Evolutionary conservation across 2,113 vertebrate genomes (phyloP), one percentile per base, ranked within the genome.

Genomic region (Heliornis fulica): DNA sequence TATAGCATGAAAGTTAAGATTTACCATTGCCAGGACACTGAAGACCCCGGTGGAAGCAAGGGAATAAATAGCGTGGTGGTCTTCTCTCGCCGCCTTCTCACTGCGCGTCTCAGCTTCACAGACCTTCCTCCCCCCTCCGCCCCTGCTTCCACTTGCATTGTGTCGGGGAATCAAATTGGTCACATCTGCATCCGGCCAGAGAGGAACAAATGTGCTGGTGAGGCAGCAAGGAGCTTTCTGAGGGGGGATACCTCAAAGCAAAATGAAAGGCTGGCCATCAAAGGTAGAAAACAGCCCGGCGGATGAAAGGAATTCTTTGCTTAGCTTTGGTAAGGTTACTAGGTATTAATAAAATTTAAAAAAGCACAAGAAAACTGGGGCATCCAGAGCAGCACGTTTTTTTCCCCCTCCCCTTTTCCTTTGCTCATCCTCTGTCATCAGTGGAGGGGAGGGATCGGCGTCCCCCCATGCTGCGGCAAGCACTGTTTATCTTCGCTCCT

Each of bases 1-100:
- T 95, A 97, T 94, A 96, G 97, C 97, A 98, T 98, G 95, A 97
- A 98, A 98, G 98, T 98, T 97, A 97, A 97, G 97, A 98, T 98
- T 98, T 98, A 98, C 96, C 97, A 94, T 97, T 95, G 96, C 97
- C 78, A 40, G 96, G 97, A 97, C 96, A 91, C 94, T 51, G 59
- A 96, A 97, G 97, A 97, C 92, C 97, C 96, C 36, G 3, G 94
- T 97, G 96, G 96, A 97, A 98, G 96, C 94, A 89, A 79, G 94
- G 94, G 95, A 97, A 98, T 97, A 97, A 98, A 97, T 97, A 98
- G 97, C 51, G 1, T 41, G 23, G 94, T 7, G 53, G 96, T 97
- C 96, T 93, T 82, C 96, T 82, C 96, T 95, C 51, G 16, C 95
- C 86, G 96, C 87, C 91, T 97, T 94, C 90, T 29, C n/a, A 94